Conservation (phyloP, 2,797 vertebrate species). For the Tinamus major region DNA sequence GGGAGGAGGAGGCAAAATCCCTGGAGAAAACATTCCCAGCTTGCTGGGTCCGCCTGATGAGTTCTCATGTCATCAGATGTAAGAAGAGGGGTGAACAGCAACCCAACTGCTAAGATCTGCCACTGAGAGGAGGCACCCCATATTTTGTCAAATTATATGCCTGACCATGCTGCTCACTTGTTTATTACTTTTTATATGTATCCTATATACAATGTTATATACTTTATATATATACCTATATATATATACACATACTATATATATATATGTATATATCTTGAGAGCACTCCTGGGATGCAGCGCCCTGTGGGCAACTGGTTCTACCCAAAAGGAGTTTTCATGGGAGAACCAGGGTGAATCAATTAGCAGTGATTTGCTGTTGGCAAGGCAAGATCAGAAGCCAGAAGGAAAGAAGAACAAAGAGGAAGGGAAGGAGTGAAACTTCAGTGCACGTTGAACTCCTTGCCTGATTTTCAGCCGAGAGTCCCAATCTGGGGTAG, state of each 20-base stretch:
- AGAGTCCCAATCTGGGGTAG: slow-evolving; percentile 48
- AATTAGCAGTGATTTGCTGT: slow-evolving; percentile 42
- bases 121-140: neutral
- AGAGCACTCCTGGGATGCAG: neutral
- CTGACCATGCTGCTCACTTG: neutral
- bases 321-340: slow-evolving; percentile 57
- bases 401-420: neutral
- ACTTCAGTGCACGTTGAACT: slow-evolving; percentile 9
- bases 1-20: neutral
- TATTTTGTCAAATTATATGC: neutral
- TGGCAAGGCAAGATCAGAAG: neutral
- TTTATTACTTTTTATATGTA: too few relatives aligned
- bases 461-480: slow-evolving; percentile 24
- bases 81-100: neutral
- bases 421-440: slow-evolving; percentile 20
- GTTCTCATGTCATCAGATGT: too few relatives aligned
- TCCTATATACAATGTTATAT: too few relatives aligned
- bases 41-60: too few relatives aligned
- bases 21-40: neutral
- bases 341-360: slow-evolving; percentile 29
- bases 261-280: too few relatives aligned
- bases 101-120: too few relatives aligned
- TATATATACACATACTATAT: too few relatives aligned
- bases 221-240: too few relatives aligned
- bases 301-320: slow-evolving; percentile 26